Evolutionary conservation across 2,888 invertebrate species (phyloP), one percentile per base, ranked within the genome.

Genomic region (Lasioglossum pauxillum): DNA sequence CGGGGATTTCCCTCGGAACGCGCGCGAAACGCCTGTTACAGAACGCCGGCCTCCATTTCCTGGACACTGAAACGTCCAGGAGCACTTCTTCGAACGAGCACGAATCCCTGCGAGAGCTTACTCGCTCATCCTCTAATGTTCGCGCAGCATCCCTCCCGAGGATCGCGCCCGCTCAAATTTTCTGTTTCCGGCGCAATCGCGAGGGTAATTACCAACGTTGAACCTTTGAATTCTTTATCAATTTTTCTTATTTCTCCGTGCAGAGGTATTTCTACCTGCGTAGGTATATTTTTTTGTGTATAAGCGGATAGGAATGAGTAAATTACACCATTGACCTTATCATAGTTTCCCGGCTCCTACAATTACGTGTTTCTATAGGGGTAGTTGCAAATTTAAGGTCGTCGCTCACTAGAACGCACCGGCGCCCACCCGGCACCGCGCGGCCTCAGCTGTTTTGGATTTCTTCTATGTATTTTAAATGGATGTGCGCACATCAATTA

Each of bases 1-100:
- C 64, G 31, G 67, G 35, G 67, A 67, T 67, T 67, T 67, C 35
- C 19, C 67, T 19, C 31, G 67, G 16, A 35, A 35, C 35, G 35
- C 67, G 67, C 67, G 67, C 35, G 31, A 67, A 67, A 67, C 67
- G 67, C 67, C 64, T 31, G 64, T 64, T 69, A 64, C 49, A 31
- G 49, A 57, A 12, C n/a, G 69, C 53, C 31, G 57, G 67, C 75
- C 67, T 60, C 64, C 35, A 67, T 67, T 67, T 67, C 67, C 67
- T 64, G 60, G 67, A 19, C 67, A 67, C 8, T 7, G 31, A 3
- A 67, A 31, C 35, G 67, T 67, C 19, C 35, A 23, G 8, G 8
- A 64, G 67, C 35, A 67, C 35, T 67, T 67, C 67, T 67, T 67
- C 67, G 67, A 67, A 67, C 35, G 67, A 67, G 67, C 27, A 14